Evolutionary conservation across 1,140 invertebrate species (phyloP).

Genomic region (Drusus annulatus): DNA sequence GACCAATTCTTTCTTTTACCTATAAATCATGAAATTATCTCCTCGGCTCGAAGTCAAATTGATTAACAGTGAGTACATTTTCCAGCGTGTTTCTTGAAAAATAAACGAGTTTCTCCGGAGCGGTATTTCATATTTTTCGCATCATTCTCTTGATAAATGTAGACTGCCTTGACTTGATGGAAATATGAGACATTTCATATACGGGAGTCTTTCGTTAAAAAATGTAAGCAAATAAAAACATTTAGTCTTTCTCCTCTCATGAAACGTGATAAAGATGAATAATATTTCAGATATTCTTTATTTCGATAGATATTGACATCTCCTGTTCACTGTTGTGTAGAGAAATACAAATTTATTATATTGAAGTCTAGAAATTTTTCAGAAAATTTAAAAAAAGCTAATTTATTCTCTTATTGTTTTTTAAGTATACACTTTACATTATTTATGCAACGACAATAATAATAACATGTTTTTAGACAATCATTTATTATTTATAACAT

Average conservation of each 20-base stretch:
- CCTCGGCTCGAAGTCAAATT: constrained; percentile 49
- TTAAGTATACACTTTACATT: too few relatives aligned
- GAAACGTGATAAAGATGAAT: too few relatives aligned
- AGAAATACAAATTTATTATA: too few relatives aligned
- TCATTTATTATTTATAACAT: constrained; percentile 42
- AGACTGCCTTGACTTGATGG: constrained; percentile 44
- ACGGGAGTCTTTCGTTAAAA: neutral
- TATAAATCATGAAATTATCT: constrained; percentile 58
- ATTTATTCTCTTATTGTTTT: too few relatives aligned
- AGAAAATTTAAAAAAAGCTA: too few relatives aligned
- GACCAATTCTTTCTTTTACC: constrained; percentile 48
- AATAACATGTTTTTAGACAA: constrained; percentile 29
- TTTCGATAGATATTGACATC: too few relatives aligned
- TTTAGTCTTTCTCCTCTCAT: too few relatives aligned
- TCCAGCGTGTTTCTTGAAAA: constrained; percentile 54
- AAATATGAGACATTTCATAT: constrained; percentile 55
- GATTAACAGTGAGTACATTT: constrained; percentile 59
- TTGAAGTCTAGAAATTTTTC: too few relatives aligned
- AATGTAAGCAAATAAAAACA: too few relatives aligned
- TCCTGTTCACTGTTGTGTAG: too few relatives aligned
- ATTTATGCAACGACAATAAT: too few relatives aligned
- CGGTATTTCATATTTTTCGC: constrained; percentile 59
- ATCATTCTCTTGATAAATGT: constrained; percentile 59
- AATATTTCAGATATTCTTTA: too few relatives aligned
- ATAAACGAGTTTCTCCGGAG: constrained; percentile 51